Evolutionary conservation across 2,888 invertebrate species (phyloP).

Genomic region (Elysia crispata): DNA sequence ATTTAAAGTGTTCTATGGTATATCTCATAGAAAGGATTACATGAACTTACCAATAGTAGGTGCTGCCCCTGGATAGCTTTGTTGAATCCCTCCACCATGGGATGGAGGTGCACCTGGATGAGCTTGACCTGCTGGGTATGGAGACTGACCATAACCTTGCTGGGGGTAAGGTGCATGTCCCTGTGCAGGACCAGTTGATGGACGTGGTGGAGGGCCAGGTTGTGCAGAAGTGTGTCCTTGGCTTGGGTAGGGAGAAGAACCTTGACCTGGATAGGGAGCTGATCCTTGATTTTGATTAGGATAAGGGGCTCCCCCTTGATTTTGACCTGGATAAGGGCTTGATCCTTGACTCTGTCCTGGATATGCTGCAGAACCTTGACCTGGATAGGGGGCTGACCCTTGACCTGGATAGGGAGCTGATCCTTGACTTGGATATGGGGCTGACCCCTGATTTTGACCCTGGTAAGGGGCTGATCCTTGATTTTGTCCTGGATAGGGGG

Average conservation of each 20-base stretch:
- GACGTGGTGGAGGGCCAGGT: no score
- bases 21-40: not conserved
- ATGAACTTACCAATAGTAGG: not conserved
- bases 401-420: constrained; percentile 27
- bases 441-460: constrained; percentile 24
- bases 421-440: constrained; percentile 28
- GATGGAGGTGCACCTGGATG: not conserved
- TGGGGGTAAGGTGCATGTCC: constrained; percentile 13
- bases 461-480: constrained; percentile 27
- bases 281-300: constrained; percentile 9
- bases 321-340: constrained; percentile 18
- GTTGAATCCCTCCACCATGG: not conserved
- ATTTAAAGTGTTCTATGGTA: no score
- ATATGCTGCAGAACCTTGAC: constrained; percentile 21
- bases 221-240: not conserved
- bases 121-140: constrained; percentile 5
- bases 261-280: constrained; percentile 29
- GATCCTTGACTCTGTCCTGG: constrained; percentile 26
- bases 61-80: no score
- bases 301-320: not conserved
- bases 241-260: not conserved
- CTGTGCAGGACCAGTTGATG: not conserved
- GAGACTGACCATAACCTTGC: constrained; percentile 22
- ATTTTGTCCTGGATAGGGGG: constrained; percentile 13
- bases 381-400: not conserved